Conservation (phyloP, 1,140 invertebrate genomes). For the Rhizoglyphus robini region DNA sequence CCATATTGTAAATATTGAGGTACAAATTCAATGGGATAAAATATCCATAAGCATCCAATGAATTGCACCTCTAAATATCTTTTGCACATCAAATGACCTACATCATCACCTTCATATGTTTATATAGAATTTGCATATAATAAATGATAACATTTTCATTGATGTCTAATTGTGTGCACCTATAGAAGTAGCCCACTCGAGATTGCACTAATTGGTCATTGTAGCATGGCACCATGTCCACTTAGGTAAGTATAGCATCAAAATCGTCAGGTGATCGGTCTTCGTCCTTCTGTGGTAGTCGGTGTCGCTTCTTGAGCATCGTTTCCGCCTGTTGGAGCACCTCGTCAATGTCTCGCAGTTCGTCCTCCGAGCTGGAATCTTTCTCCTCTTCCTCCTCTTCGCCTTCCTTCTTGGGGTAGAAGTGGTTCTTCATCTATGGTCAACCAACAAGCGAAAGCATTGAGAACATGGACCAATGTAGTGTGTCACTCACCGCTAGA, state of each 20-base stretch:
- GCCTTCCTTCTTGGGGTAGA: background rate
- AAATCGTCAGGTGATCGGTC: background rate
- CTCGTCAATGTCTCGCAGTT: background rate
- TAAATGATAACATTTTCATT: background rate
- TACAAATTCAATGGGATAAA: too few relatives aligned
- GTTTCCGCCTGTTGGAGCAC: slow-evolving; percentile 1
- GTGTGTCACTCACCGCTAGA: background rate
- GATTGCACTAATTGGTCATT: too few relatives aligned
- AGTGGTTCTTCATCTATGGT: slow-evolving; percentile 5
- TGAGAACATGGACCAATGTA: background rate
- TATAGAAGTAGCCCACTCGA: too few relatives aligned
- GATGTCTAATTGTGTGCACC: background rate
- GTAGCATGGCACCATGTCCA: background rate
- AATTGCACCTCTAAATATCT: too few relatives aligned
- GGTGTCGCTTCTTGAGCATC: background rate
- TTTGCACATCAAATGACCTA: too few relatives aligned
- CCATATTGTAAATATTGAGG: too few relatives aligned
- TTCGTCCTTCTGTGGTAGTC: background rate
- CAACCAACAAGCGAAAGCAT: background rate
- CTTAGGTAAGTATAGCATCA: slow-evolving; percentile 13
- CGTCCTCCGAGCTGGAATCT: background rate
- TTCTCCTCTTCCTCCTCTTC: background rate
- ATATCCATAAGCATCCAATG: too few relatives aligned
- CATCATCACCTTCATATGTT: too few relatives aligned
- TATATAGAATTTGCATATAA: background rate